Evolutionary conservation across 2,797 vertebrate species (phyloP), one percentile per base, ranked within the genome.

Genomic region (Denticeps clupeoides): DNA sequence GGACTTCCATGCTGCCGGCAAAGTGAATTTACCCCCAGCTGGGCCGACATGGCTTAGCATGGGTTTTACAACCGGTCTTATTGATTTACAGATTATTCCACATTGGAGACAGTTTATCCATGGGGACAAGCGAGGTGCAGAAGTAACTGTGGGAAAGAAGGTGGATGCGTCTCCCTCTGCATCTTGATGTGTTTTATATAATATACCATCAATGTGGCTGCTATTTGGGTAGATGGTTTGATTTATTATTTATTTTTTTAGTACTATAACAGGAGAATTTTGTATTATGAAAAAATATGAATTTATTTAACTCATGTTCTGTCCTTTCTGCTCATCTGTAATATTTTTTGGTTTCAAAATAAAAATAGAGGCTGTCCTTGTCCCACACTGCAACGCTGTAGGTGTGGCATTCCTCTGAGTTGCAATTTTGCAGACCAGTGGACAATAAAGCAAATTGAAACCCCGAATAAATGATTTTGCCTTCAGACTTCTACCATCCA

Each of bases 81-180:
- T 91, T 89, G 91, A 94, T 95, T 89, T 88, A 68, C 82, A 90
- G 87, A 90, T 93, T 91, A 92, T 88, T 88, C 88, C 80, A 78
- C 66, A 73, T 87, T 85, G 79, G 85, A 87, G 84, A 81, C 79
- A 66, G 65, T 72, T 79, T 70, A 79, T 77, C 77, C 80, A 78
- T 65, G 71, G 80, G 77, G 85, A 83, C 73, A 76, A 78, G 67
- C 15, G 42, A 79, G 68, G 70, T 70, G 68, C 80, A 81, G 71
- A 15, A 16, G 1, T 64, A 80, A 84, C 84, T 82, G 83, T 85
- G 86, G 81, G 83, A 87, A 89, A 86, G 69, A 82, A 65, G 67
- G 53, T 55, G 43, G 58, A 72, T 81, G 79, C 70, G 67, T 67
- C 73, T 81, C 62, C 54, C 70, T 74, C 73, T 74, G 75, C 77